These are phyloP conservation scores for Siphlonurus alternatus DNA, from an alignment of 2,888 invertebrate genomes.

Conservation along the genomic window DNA sequence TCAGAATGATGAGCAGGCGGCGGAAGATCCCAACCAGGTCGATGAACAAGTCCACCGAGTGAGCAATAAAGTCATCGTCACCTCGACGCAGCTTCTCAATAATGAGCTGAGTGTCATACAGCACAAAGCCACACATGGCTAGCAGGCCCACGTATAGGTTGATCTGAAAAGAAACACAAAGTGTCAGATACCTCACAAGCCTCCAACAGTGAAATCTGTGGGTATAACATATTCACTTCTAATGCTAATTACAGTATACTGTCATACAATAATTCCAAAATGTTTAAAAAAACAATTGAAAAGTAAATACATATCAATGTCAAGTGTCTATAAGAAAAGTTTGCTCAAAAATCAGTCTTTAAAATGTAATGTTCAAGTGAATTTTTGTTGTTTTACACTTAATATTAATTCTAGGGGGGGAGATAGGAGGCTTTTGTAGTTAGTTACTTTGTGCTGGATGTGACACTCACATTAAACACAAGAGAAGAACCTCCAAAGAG, in stretches of 20 bases:
- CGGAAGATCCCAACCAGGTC: slow-evolving; percentile 91
- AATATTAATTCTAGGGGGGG: no score
- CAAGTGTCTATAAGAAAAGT: no score
- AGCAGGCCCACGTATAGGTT: slow-evolving; percentile 77
- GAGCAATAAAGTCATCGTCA: slow-evolving; percentile 82
- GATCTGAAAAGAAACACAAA: slow-evolving; percentile 36
- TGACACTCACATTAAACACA: slow-evolving; percentile 50
- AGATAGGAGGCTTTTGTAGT: no score
- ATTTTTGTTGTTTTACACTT: no score
- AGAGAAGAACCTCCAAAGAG: slow-evolving; percentile 70
- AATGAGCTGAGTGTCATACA: slow-evolving; percentile 95
- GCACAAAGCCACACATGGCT: slow-evolving; percentile 86
- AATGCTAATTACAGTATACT: no score
- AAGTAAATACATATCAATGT: no score
- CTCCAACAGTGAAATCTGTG: no score
- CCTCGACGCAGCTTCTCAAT: slow-evolving; percentile 83
- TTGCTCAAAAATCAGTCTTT: no score
- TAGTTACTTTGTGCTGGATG: not conserved
- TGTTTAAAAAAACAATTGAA: slow-evolving; percentile 5
- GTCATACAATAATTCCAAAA: no score
- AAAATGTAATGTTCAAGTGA: no score
- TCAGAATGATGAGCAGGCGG: slow-evolving; percentile 73
- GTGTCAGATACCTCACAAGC: not conserved
- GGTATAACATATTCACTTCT: no score
- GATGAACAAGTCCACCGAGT: slow-evolving; percentile 85